phyloP scores from a whole-genome alignment of 2,113 vertebrate genomes.

The Cardinalis cardinalis region DNA sequence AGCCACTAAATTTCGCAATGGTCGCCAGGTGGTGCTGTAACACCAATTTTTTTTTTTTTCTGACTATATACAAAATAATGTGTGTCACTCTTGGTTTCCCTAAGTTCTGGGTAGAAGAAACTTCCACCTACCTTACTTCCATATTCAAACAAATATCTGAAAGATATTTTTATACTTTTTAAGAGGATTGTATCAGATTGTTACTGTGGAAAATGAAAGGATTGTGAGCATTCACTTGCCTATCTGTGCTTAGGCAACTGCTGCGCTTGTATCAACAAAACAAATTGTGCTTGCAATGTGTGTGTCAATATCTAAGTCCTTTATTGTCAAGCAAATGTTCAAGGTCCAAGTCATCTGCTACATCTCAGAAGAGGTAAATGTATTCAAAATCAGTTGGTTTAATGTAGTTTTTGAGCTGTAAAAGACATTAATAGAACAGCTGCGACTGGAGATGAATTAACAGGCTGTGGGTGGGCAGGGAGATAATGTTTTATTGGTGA shows the following conservation, averaged over 20 bases:
- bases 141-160: background rate
- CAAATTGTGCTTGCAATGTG: background rate
- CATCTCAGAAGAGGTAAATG: background rate
- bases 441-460: background rate
- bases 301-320: background rate
- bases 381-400: background rate
- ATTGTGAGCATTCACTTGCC: background rate
- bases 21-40: background rate
- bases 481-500: background rate
- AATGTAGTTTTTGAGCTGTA: background rate
- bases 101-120: background rate
- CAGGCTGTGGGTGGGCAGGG: background rate
- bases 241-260: background rate
- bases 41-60: background rate
- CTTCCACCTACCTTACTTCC: background rate
- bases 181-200: background rate
- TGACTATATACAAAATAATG: rapidly evolving
- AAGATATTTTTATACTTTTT: background rate
- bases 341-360: background rate
- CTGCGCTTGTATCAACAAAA: background rate
- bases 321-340: background rate
- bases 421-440: background rate
- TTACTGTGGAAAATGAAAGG: background rate
- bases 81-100: background rate
- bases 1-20: background rate